Evolutionary conservation across 2,113 vertebrate species (phyloP), one percentile per base, ranked within the genome.

Genomic region (Pogonocichla stellata): DNA sequence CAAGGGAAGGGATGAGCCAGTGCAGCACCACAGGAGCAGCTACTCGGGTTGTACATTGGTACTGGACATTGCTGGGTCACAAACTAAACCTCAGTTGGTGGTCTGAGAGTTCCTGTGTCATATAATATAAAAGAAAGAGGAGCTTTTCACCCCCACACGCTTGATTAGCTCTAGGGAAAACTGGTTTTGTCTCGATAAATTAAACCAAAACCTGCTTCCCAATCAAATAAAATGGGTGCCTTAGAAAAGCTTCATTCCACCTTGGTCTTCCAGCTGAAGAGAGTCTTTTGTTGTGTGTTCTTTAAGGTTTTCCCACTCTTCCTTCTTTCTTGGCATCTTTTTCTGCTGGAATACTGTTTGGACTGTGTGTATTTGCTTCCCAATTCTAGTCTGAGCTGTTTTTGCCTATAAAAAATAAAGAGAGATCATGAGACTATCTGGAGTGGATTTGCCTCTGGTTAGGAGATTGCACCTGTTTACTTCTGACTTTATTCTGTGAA

Each of bases 41-140:
- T 45, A 0, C 43, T 36, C 3, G 0, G 9, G 22, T 3, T 18
- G 24, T 12, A 11, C 1, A 1, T 9, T 5, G 6, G 18, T 7
- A 17, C 0, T 15, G 34, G 53, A 12, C 6, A 0, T 24, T 4
- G 10, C 64, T 1, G 4, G 16, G 11, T 26, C 47, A 16, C 25
- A 25, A 43, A 22, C 14, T 5, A 8, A 66, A 26, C 6, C 26
- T 61, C 42, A 9, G 14, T 40, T 19, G 23, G 6, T 51, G 29
- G 1, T 28, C 64, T 67, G 58, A 29, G 45, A 70, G 42, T 53
- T 85, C 51, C 47, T 47, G 8, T 42, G 18, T 26, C 18, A 8
- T 47, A 6, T 1, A 36, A 17, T 4, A 1, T 6, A 25, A 2
- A 36, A 67, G 9, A 38, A 24, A 31, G 7, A 29, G 4, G 9